Conservation (phyloP, 2,888 invertebrate species). For the Chrysotoxum bicinctum region DNA sequence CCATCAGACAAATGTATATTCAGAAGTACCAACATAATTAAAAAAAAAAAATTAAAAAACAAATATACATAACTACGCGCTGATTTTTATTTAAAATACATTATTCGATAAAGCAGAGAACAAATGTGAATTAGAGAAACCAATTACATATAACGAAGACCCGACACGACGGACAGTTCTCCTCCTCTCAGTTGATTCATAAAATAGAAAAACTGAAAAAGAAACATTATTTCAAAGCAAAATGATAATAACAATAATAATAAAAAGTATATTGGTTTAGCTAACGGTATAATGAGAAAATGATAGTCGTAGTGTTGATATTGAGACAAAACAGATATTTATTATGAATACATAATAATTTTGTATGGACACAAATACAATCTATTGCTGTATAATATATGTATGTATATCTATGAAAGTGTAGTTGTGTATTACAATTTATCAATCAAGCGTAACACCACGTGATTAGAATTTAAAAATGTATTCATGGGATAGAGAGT, state of each 20-base stretch:
- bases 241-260: slow-evolving; percentile 29
- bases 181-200: background rate
- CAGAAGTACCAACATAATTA: background rate
- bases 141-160: slow-evolving; percentile 8
- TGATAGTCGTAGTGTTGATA: slow-evolving; percentile 24
- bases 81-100: background rate
- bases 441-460: slow-evolving; percentile 22
- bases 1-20: background rate
- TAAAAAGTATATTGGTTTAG: slow-evolving; percentile 1
- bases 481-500: background rate
- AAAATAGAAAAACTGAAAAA: slow-evolving; percentile 1
- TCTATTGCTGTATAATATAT: background rate
- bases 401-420: background rate
- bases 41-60: background rate
- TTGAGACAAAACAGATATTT: slow-evolving; percentile 16
- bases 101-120: background rate
- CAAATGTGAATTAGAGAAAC: slow-evolving; percentile 3
- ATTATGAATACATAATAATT: slow-evolving; percentile 7
- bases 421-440: slow-evolving; percentile 3
- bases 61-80: background rate
- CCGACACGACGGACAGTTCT: background rate
- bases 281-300: slow-evolving; percentile 29
- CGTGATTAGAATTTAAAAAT: slow-evolving; percentile 10
- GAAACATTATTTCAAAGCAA: slow-evolving; percentile 27
- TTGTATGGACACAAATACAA: background rate